Evolutionary conservation across 2,113 vertebrate species (phyloP).

Genomic region (Tapirus terrestris): DNA sequence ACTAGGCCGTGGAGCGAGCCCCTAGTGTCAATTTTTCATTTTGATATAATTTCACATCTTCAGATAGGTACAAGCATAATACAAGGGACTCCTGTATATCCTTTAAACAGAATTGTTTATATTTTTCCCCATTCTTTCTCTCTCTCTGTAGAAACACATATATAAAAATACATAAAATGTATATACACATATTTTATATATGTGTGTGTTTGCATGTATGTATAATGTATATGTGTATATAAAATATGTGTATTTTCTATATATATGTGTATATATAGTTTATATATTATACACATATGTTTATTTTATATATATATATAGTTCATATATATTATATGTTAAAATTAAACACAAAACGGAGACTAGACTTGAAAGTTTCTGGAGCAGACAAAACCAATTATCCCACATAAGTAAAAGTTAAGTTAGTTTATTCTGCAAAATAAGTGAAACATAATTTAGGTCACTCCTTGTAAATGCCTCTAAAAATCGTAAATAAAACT

Average conservation of each 20-base stretch:
- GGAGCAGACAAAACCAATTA: not conserved
- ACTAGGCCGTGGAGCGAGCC: rapidly evolving
- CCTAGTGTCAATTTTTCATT: not conserved
- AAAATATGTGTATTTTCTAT: too few species aligned
- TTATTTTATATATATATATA: not conserved
- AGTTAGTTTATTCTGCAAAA: not conserved
- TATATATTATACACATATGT: not conserved
- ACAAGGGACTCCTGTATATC: not conserved
- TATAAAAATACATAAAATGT: not conserved
- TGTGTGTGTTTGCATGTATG: too few species aligned
- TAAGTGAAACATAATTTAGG: not conserved
- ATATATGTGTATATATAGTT: not conserved
- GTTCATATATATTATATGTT: not conserved
- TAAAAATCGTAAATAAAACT: not conserved
- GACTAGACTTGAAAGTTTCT: not conserved
- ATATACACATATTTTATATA: not conserved
- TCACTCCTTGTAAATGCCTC: not conserved
- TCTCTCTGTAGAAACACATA: not conserved
- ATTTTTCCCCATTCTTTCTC: not conserved
- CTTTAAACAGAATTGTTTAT: not conserved
- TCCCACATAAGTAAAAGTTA: not conserved
- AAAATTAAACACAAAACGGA: not conserved
- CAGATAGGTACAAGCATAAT: not conserved
- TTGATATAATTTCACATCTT: not conserved
- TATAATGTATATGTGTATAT: too few species aligned